phyloP scores from a whole-genome alignment of 2,888 invertebrate genomes.

The Mythimna pallens region DNA sequence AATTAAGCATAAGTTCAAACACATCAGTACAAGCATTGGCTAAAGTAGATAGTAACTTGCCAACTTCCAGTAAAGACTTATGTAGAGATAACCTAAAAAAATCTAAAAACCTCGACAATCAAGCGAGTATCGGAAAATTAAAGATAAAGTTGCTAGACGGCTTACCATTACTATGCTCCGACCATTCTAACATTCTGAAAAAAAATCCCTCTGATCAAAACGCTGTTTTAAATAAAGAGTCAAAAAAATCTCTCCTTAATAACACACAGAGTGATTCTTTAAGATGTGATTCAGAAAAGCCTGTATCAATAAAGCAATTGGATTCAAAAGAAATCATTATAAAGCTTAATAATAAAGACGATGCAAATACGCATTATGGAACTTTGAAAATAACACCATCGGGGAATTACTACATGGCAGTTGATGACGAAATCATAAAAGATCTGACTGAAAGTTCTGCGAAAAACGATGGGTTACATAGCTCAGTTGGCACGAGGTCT shows the following conservation, averaged over 20 bases:
- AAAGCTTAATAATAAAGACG: constrained; percentile 63
- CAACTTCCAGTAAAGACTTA: constrained; percentile 45
- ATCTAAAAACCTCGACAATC: constrained; percentile 44
- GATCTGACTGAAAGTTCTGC: constrained; percentile 51
- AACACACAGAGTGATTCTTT: constrained; percentile 72
- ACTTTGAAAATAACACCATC: constrained; percentile 78
- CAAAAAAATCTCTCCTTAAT: constrained; percentile 74
- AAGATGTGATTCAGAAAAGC: constrained; percentile 61
- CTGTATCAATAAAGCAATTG: constrained; percentile 71
- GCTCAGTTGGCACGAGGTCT: constrained; percentile 26
- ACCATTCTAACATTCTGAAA: constrained; percentile 67
- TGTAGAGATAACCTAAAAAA: constrained; percentile 42
- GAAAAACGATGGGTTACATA: constrained; percentile 17
- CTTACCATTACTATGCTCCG: constrained; percentile 51
- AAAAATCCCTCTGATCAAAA: constrained; percentile 75
- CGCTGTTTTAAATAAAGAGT: constrained; percentile 74
- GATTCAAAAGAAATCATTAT: constrained; percentile 75
- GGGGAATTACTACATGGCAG: constrained; percentile 75
- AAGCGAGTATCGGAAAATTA: constrained; percentile 67
- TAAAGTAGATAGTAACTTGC: constrained; percentile 64
- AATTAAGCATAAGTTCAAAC: constrained; percentile 32
- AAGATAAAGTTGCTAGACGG: constrained; percentile 63
- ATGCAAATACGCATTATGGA: constrained; percentile 64
- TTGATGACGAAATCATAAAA: constrained; percentile 69
- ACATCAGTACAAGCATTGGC: constrained; percentile 62